phyloP scores from a whole-genome alignment of 2,113 vertebrate species.

The Aphyosemion australe region DNA sequence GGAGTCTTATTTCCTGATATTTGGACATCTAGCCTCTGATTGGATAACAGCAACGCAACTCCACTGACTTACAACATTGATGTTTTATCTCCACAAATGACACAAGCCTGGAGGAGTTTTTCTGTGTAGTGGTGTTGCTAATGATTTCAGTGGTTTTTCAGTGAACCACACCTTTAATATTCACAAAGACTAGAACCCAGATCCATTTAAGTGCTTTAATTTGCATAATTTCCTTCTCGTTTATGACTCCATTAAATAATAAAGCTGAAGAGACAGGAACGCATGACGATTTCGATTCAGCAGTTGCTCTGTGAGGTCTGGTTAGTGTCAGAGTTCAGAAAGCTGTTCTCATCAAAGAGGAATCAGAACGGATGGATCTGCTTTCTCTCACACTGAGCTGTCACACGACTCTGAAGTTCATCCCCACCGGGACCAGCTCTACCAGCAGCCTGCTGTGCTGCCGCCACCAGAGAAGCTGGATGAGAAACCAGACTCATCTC shows the following conservation, averaged over 20 bases:
- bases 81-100: too few species aligned
- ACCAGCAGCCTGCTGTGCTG: neutral
- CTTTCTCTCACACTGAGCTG: slow-evolving; percentile 56
- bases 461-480: neutral
- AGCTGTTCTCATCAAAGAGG: slow-evolving; percentile 52
- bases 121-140: too few species aligned
- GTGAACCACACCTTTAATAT: too few species aligned
- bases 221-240: slow-evolving; percentile 12
- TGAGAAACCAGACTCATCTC: slow-evolving; percentile 12
- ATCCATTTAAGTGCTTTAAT: too few species aligned
- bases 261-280: slow-evolving; percentile 4
- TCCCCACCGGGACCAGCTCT: slow-evolving; percentile 3
- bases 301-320: slow-evolving; percentile 27
- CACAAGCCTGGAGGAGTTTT: too few species aligned
- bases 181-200: too few species aligned
- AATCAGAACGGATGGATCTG: slow-evolving; percentile 59
- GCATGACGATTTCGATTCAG: too few species aligned
- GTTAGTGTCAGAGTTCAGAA: slow-evolving; percentile 40
- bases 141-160: too few species aligned
- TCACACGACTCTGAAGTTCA: slow-evolving; percentile 27
- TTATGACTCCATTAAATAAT: neutral
- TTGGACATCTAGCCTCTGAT: too few species aligned
- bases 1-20: too few species aligned
- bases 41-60: too few species aligned
- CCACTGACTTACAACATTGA: too few species aligned